Percentiles rank a stretch among this genome's conserved stretches.
phyloP scores from a whole-genome alignment of 2,888 invertebrate species.

The Melanchra persicariae region DNA sequence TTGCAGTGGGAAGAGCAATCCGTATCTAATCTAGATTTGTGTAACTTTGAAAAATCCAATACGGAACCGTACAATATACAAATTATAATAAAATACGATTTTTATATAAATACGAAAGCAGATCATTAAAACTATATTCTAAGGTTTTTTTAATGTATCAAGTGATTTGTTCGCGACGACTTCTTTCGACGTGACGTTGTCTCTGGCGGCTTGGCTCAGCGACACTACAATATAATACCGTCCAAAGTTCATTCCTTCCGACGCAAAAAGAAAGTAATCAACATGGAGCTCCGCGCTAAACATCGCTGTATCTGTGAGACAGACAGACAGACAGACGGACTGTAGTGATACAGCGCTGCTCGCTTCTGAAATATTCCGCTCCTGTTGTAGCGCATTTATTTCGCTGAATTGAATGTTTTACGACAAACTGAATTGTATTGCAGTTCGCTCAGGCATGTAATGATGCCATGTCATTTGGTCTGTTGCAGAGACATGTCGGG shows the following conservation, averaged over 20 bases:
- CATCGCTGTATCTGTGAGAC: conserved; percentile 11
- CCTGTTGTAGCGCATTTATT: conserved; percentile 7
- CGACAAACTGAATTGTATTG: conserved; percentile 5
- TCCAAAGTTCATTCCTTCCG: conserved; percentile 50
- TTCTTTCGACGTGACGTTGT: not conserved
- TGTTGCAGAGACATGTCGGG: conserved; percentile 2
- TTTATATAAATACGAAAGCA: too few species aligned
- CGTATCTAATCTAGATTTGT: not conserved
- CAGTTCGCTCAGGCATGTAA: not conserved
- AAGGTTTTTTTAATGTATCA: too few species aligned
- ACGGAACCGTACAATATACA: too few species aligned
- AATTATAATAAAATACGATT: fast-evolving
- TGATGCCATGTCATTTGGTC: not conserved
- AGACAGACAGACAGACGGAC: not conserved
- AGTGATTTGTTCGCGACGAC: not conserved
- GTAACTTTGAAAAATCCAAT: not conserved
- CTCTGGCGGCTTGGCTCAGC: conserved; percentile 8
- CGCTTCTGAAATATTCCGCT: not conserved
- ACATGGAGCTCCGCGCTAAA: conserved; percentile 12
- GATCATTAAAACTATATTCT: too few species aligned
- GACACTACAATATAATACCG: conserved; percentile 23
- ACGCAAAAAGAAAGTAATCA: conserved; percentile 63
- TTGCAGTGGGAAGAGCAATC: not conserved
- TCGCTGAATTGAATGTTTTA: not conserved
- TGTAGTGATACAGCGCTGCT: not conserved